Evolutionary conservation across 2,888 invertebrate genomes (phyloP).

Genomic region (Ochropacha duplaris): DNA sequence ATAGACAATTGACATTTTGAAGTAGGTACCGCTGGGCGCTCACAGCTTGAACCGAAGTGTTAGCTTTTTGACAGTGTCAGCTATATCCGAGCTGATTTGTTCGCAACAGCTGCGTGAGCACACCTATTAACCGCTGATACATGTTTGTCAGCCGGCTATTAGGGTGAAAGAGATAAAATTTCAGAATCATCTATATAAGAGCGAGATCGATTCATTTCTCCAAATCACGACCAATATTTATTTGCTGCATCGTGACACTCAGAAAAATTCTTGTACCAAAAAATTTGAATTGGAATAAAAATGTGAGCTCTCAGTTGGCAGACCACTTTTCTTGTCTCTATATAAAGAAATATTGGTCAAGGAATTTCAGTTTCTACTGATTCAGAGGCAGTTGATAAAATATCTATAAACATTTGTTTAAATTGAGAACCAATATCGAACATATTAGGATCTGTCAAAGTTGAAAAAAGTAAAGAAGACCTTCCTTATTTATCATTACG

Average conservation of each 20-base stretch:
- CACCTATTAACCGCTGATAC: constrained; percentile 84
- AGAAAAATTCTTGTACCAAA: constrained; percentile 74
- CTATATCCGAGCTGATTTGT: constrained; percentile 83
- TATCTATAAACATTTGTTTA: too few relatives aligned
- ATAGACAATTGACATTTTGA: background rate
- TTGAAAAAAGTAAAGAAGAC: too few relatives aligned
- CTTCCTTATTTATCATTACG: too few relatives aligned
- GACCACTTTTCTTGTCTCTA: constrained; percentile 70
- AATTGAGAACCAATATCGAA: too few relatives aligned
- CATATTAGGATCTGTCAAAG: too few relatives aligned
- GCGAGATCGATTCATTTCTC: constrained; percentile 78
- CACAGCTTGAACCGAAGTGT: constrained; percentile 48
- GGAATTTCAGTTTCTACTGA: constrained; percentile 41
- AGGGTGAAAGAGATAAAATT: constrained; percentile 79
- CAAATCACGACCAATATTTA: constrained; percentile 77
- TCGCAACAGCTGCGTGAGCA: constrained; percentile 81
- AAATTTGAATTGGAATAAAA: constrained; percentile 70
- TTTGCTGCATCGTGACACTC: constrained; percentile 75
- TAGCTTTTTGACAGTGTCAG: constrained; percentile 81
- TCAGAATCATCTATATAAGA: constrained; percentile 70
- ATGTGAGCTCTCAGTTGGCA: constrained; percentile 63
- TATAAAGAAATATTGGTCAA: constrained; percentile 74
- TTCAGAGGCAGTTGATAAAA: constrained; percentile 1
- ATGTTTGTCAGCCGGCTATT: constrained; percentile 83
- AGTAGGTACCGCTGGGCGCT: constrained; percentile 44